Conservation (phyloP, 2,113 vertebrate species). For the Pterocles orientalis region DNA sequence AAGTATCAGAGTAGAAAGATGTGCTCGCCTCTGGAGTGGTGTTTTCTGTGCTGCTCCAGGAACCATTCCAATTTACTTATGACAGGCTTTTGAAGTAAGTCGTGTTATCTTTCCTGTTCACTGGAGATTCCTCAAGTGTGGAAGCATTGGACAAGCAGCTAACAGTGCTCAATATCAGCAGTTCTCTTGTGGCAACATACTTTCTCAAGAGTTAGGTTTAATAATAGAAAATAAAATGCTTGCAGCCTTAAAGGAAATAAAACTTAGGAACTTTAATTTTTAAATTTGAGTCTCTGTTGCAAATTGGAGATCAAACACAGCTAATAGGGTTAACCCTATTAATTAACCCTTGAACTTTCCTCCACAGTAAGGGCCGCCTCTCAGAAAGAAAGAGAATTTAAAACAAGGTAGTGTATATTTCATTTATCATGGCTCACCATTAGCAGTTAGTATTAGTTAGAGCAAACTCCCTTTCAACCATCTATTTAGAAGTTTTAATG, state of each 20-base stretch:
- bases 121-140: neutral
- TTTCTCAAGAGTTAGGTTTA: neutral
- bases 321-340: neutral
- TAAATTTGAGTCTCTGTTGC: neutral
- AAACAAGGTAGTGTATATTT: neutral
- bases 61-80: slow-evolving; percentile 78
- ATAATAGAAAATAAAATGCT: neutral
- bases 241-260: neutral
- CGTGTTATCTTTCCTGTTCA: neutral
- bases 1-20: slow-evolving; percentile 73
- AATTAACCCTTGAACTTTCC: neutral
- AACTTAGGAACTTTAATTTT: neutral
- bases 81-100: slow-evolving; percentile 83
- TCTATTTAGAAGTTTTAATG: neutral
- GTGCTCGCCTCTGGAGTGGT: slow-evolving; percentile 80
- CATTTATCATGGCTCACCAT: neutral
- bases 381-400: neutral
- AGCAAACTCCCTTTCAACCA: neutral
- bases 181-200: neutral
- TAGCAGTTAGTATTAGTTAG: neutral
- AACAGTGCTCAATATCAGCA: neutral
- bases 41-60: slow-evolving; percentile 79
- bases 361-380: neutral
- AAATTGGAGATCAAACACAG: neutral
- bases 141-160: neutral